Base-by-base conservation (phyloP, 2,113 vertebrate species). In the Oncorhynchus gorbuscha region DNA sequence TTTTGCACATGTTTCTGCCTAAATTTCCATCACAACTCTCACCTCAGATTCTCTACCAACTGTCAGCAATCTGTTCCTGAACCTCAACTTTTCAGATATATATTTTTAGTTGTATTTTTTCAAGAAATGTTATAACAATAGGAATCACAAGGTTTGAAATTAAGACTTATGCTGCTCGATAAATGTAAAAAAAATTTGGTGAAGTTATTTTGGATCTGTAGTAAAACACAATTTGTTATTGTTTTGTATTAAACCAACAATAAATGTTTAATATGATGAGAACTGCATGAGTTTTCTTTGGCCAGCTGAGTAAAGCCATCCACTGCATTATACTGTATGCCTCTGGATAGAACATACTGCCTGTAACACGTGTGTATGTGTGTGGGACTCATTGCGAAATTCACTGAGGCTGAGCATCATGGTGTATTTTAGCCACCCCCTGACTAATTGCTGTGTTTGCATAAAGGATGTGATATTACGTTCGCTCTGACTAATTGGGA, bases 211-310 rank as follows among this genome's bases (percentile, higher is more conserved):
- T 79, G 62, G 81, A 84, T 88, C 84, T 85, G 71, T 89, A 64
- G 28, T 70, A 85, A 79, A 39, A 45, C 39, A 51, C 66, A 58
- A 59, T 76, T 55, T 72, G 68, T 61, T 26, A 65, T 66, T 78
- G 12, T 86, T 89, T 91, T 85, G 71, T 87, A 89, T 88, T 86
- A 86, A 89, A 90, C 76, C 84, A 85, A 84, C 83, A 91, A 87
- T 90, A 92, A 89, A 91, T 69, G 76, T 68, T 64, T 88, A 84
- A 91, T 79, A 83, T 85, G 77, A 83, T 84, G 5, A 49, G 12
- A 78, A 45, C 22, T 13, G 69, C 14, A 51, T 55, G 14, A 18
- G 51, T 55, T 55, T 55, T 55, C 51, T 16, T 55, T 55, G 51
- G 51, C 51, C 16, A 18, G 51, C 51, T 55, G 51, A 55, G 16